phyloP scores from a whole-genome alignment of 2,888 invertebrate genomes.

The Hyles lineata region DNA sequence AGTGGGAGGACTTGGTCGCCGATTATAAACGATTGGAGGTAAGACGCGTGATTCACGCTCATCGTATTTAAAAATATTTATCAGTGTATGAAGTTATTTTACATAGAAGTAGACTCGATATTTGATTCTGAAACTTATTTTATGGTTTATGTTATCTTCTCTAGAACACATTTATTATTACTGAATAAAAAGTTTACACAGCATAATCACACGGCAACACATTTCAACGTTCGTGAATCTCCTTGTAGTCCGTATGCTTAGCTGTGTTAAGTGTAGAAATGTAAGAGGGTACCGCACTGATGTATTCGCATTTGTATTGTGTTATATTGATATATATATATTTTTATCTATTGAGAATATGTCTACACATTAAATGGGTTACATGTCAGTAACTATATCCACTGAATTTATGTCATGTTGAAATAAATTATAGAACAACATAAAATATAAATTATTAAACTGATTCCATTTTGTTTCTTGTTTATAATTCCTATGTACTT shows the following conservation, averaged over 20 bases:
- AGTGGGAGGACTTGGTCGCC: constrained; percentile 91
- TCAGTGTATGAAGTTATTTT: constrained; percentile 15
- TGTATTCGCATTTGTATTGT: too few relatives aligned
- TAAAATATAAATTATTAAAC: too few relatives aligned
- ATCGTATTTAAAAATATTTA: background rate
- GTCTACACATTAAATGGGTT: too few relatives aligned
- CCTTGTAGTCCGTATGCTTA: background rate
- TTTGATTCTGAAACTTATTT: background rate
- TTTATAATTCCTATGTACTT: too few relatives aligned
- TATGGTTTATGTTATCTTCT: background rate
- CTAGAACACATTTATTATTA: background rate
- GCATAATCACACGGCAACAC: background rate
- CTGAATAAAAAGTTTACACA: background rate
- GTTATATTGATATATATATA: too few relatives aligned
- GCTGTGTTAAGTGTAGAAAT: background rate
- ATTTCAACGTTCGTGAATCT: background rate
- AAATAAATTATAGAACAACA: too few relatives aligned
- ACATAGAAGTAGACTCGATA: constrained; percentile 1
- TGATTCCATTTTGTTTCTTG: too few relatives aligned
- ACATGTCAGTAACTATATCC: too few relatives aligned
- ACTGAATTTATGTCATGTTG: too few relatives aligned
- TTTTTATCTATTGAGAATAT: too few relatives aligned
- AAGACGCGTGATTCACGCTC: constrained; percentile 39
- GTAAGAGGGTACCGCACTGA: background rate
- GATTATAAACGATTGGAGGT: constrained; percentile 95